Evolutionary conservation across 2,888 invertebrate species (phyloP), one percentile per base, ranked within the genome.

Genomic region (Scotopteryx bipunctaria): DNA sequence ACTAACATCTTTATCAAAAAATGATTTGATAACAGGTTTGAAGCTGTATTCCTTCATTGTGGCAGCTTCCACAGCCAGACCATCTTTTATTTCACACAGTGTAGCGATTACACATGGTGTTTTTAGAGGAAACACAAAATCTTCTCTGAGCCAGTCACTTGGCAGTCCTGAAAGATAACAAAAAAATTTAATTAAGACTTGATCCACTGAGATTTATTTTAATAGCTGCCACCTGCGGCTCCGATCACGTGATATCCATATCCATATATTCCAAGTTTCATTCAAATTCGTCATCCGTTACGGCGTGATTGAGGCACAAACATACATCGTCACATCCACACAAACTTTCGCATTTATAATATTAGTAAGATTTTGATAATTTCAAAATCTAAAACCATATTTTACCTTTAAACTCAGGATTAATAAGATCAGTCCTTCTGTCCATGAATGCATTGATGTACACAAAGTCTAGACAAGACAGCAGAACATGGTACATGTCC

Each of bases 381-480:
- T n/a, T n/a, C n/a, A n/a, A n/a, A n/a, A n/a, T n/a, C n/a, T n/a
- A n/a, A n/a, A 16, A 15, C 16, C 6, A 17, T 23, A 13, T 14
- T 42, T 85, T 80, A 95, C 96, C 96, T 89, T 93, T 91, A 80
- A 97, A 97, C 37, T 93, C 91, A 16, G 94, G 92, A 83, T 97
- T 98, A n/a, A 99, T 90, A 53, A 99, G 91, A 81, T 98, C 98
- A 69, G 92, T 93, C 59, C 97, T 91, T 69, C 94, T 94, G 43
- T 95, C 93, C 71, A 95, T 90, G 54, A 97, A 91, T 23, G 96
- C 96, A 88, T 98, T 98, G 52, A 93, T 93, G 83, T 95, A 99
- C 45, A 98, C 93, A 76, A 97, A 93, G 91, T 99, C 99, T 63
- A 98, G 93, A 78, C 97, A 96, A 51, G 97, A 96, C 49, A 98